phyloP scores from a whole-genome alignment of 1,140 invertebrate genomes.

The Drosophila sp. region DNA sequence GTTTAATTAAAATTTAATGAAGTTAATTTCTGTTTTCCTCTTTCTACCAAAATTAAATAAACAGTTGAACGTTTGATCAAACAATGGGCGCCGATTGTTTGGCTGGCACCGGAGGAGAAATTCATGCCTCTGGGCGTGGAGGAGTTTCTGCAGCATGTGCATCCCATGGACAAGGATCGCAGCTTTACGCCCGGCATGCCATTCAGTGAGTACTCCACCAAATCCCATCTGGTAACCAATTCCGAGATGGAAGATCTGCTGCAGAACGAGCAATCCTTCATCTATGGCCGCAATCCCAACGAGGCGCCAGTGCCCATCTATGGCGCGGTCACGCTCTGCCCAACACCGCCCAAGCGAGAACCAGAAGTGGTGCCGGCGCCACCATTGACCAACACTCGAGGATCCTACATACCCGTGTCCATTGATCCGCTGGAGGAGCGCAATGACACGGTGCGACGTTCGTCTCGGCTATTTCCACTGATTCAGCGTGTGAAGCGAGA shows the following conservation, averaged over 20 bases:
- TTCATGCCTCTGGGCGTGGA: constrained; percentile 87
- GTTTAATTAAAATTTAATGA: constrained; percentile 50
- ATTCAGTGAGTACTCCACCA: constrained; percentile 81
- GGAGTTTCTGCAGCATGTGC: constrained; percentile 87
- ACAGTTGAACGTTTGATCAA: constrained; percentile 85
- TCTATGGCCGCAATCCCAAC: constrained; percentile 87
- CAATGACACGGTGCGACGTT: constrained; percentile 69
- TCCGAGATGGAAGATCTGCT: constrained; percentile 86
- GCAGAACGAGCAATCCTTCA: constrained; percentile 86
- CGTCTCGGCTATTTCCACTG: constrained; percentile 71
- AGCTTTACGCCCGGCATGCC: constrained; percentile 64
- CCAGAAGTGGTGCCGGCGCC: constrained; percentile 7
- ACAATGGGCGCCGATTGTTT: constrained; percentile 88
- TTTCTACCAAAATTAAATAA: constrained; percentile 21
- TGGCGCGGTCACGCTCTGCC: constrained; percentile 85
- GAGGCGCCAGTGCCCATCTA: constrained; percentile 87
- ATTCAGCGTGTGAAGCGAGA: constrained; percentile 69
- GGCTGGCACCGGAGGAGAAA: constrained; percentile 87
- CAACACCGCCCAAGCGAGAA: constrained; percentile 18
- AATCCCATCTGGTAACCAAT: constrained; percentile 86
- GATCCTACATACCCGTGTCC: constrained; percentile 74
- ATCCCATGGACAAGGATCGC: constrained; percentile 83
- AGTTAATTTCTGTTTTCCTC: constrained; percentile 30
- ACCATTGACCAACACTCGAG: constrained; percentile 57
- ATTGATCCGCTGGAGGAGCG: constrained; percentile 72